Evolutionary conservation across 2,888 invertebrate genomes (phyloP).

Genomic region (Ceraclea dissimilis): DNA sequence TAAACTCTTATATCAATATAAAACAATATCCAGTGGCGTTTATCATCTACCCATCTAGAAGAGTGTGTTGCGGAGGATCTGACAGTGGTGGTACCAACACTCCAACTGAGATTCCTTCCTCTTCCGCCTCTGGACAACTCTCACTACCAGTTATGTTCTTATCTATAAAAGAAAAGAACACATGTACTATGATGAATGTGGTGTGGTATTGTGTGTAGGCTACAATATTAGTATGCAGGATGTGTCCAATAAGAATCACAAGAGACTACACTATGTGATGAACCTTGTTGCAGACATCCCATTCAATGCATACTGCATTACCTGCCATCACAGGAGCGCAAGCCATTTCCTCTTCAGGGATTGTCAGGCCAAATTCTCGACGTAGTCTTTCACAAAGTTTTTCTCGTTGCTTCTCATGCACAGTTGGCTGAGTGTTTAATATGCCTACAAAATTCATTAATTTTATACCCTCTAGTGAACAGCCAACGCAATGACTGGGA

Average conservation of each 20-base stretch:
- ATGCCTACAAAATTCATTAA: constrained; percentile 44
- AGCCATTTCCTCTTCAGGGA: constrained; percentile 61
- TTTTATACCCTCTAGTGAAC: constrained; percentile 4
- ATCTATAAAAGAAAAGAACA: no score
- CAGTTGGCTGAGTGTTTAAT: constrained; percentile 77
- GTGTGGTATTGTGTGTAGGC: no score
- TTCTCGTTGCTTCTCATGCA: constrained; percentile 79
- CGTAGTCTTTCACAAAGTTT: constrained; percentile 78
- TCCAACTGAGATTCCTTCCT: not conserved
- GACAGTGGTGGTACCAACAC: not conserved
- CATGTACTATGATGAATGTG: no score
- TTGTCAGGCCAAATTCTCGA: constrained; percentile 70
- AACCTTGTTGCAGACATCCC: no score
- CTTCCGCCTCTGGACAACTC: not conserved
- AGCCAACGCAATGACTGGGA: no score
- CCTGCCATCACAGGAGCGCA: constrained; percentile 33
- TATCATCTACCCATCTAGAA: not conserved
- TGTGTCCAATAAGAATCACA: no score
- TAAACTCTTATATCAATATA: not conserved
- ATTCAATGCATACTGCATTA: no score
- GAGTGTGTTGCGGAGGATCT: not conserved
- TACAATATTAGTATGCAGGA: no score
- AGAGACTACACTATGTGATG: no score
- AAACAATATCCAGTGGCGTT: not conserved
- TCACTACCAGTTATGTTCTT: no score